phyloP scores from a whole-genome alignment of 2,113 vertebrate species.

The Morone saxatilis region DNA sequence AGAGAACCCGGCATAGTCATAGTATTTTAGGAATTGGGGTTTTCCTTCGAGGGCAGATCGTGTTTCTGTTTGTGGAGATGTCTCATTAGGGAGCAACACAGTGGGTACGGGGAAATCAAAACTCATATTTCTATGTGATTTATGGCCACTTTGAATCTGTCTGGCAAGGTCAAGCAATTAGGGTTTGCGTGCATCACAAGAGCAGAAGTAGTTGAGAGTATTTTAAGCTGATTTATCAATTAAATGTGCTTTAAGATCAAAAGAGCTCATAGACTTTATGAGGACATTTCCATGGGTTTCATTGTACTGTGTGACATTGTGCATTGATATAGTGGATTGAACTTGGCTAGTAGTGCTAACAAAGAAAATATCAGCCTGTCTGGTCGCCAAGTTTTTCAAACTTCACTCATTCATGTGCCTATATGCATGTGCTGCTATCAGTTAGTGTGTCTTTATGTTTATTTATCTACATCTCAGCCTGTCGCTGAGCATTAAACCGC shows the following conservation, averaged over 20 bases:
- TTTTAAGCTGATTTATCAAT: slow-evolving; percentile 35
- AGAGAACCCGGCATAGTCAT: slow-evolving; percentile 45
- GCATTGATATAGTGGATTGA: slow-evolving; percentile 37
- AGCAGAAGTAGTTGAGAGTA: slow-evolving; percentile 2
- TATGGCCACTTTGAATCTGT: slow-evolving; percentile 47
- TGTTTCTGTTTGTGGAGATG: slow-evolving; percentile 73
- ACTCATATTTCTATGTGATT: slow-evolving; percentile 57
- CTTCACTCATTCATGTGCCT: slow-evolving; percentile 35
- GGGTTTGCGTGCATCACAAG: background rate
- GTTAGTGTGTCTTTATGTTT: slow-evolving; percentile 38
- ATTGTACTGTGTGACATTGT: slow-evolving; percentile 36
- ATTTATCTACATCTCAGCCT: slow-evolving; percentile 56
- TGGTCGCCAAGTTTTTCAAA: slow-evolving; percentile 6
- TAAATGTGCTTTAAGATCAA: slow-evolving; percentile 33
- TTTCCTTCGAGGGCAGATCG: slow-evolving; percentile 52
- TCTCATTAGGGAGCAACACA: slow-evolving; percentile 51
- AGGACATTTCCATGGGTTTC: slow-evolving; percentile 15
- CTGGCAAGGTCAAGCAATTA: slow-evolving; percentile 32
- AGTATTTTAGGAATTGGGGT: slow-evolving; percentile 43
- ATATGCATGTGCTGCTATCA: slow-evolving; percentile 33
- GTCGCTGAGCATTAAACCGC: slow-evolving; percentile 28
- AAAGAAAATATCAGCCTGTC: slow-evolving; percentile 22
- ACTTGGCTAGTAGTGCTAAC: slow-evolving; percentile 32
- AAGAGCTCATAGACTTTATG: slow-evolving; percentile 14
- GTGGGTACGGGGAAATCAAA: slow-evolving; percentile 20